Evolutionary conservation across 2,113 vertebrate species (phyloP), one percentile per base, ranked within the genome.

Genomic region (Gavia stellata): DNA sequence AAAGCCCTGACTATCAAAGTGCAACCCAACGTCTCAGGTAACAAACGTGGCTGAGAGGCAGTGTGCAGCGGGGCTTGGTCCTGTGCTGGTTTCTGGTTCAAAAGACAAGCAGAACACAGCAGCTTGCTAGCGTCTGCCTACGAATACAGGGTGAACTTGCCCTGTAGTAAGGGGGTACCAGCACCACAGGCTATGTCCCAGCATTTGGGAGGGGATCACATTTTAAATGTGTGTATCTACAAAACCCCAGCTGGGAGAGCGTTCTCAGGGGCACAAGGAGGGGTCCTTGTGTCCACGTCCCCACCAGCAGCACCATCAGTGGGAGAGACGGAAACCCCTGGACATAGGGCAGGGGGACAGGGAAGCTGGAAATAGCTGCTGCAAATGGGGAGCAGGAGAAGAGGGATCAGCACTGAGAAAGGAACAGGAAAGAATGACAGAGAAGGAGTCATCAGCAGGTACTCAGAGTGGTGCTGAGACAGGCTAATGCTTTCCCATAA

Each of bases 381-480:
- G 66, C 9, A 52, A 65, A 65, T 3, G 25, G 50, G 33, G 33
- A 87, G 77, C 0, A 1, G 71, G 68, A 96, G 33, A 94, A 79
- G 58, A 74, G 8, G 23, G 17, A 93, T 52, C 47, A 94, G 87
- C 47, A 45, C 72, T 71, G 73, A 93, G 73, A 85, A 87, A 93
- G 81, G 65, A 90, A 87, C 49, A 94, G 20, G 26, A 92, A 96
- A 31, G 45, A 85, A 87, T 47, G 81, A 49, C 52, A 87, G 31
- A 23, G 31, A 2, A 75, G 23, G 19, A 94, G 13, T 13, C 50
- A 50, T 14, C 38, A 92, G 80, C 1, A 5, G 77, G 42, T 36
- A 78, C 50, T 61, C 18, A 34, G 71, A 85, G 67, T 7, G 12
- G 45, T 63, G 55, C 75, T 66, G 49, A 65, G 77, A 56, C 62